Conservation (phyloP, 2,888 invertebrate species). For the Bombyx huttoni region DNA sequence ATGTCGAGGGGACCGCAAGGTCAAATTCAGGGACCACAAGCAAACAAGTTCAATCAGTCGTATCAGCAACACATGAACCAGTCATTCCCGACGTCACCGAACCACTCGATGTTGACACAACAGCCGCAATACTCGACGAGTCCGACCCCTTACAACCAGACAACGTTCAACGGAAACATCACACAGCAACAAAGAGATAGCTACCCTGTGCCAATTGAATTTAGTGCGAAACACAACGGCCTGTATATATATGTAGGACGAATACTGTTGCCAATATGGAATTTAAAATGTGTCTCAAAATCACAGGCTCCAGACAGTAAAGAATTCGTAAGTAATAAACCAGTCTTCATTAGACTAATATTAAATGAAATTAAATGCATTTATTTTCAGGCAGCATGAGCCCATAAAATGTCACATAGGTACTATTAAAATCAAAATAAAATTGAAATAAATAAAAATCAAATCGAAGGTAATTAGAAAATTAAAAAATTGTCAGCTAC, state of each 20-base stretch:
- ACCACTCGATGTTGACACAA: slow-evolving; percentile 39
- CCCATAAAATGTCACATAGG: too few relatives aligned
- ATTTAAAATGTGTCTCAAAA: slow-evolving; percentile 79
- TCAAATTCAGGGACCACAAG: slow-evolving; percentile 25
- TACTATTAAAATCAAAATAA: too few relatives aligned
- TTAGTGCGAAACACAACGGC: slow-evolving; percentile 89
- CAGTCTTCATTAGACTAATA: too few relatives aligned
- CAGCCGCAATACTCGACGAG: slow-evolving; percentile 43
- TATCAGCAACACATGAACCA: slow-evolving; percentile 47
- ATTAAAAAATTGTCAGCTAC: too few relatives aligned
- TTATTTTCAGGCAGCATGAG: too few relatives aligned
- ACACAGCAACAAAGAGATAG: slow-evolving; percentile 49
- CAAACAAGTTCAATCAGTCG: slow-evolving; percentile 44
- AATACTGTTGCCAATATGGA: slow-evolving; percentile 92
- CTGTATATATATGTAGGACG: slow-evolving; percentile 92
- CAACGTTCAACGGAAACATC: slow-evolving; percentile 43
- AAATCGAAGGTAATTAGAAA: too few relatives aligned
- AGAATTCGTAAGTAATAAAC: slow-evolving; percentile 65
- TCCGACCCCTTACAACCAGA: slow-evolving; percentile 47
- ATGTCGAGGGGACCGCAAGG: slow-evolving; percentile 53
- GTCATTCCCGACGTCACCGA: slow-evolving; percentile 38
- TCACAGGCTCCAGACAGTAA: slow-evolving; percentile 64
- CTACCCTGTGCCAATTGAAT: slow-evolving; percentile 57
- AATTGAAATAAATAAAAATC: too few relatives aligned
- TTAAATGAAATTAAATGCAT: too few relatives aligned